These are phyloP conservation scores for Stichodactyla mertensii DNA, from an alignment of 64 coral and sea anemone species.

Conservation along the genomic window DNA sequence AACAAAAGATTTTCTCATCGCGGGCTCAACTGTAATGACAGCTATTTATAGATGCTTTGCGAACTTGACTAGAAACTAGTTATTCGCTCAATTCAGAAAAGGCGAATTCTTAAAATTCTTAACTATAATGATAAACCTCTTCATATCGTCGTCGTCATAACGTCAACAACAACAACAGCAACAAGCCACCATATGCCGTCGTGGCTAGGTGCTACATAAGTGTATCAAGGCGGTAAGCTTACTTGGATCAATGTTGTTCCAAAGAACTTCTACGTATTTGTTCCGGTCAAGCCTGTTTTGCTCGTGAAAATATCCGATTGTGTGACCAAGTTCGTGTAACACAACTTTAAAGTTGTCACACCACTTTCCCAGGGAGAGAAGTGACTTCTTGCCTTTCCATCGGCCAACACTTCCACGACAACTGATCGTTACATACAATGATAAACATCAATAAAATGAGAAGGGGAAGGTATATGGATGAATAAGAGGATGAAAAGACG, in stretches of 20 bases:
- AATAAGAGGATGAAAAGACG: not conserved
- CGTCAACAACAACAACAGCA: too few relatives aligned
- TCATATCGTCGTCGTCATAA: too few relatives aligned
- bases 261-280: constrained; percentile 28
- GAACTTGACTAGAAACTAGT: too few relatives aligned
- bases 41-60: too few relatives aligned
- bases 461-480: not conserved
- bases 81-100: too few relatives aligned
- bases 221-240: not conserved
- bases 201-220: too few relatives aligned
- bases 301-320: constrained; percentile 58
- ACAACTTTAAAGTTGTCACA: constrained; percentile 34
- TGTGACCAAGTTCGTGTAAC: constrained; percentile 63
- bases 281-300: constrained; percentile 61
- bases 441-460: not conserved
- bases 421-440: not conserved
- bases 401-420: constrained; percentile 19
- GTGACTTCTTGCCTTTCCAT: not conserved
- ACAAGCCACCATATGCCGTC: too few relatives aligned
- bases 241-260: constrained; percentile 44
- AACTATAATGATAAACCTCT: too few relatives aligned
- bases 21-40: too few relatives aligned
- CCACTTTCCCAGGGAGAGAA: not conserved
- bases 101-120: too few relatives aligned
- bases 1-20: too few relatives aligned